phyloP scores from a whole-genome alignment of 2,888 invertebrate species.

The Tricholauxania praeusta region DNA sequence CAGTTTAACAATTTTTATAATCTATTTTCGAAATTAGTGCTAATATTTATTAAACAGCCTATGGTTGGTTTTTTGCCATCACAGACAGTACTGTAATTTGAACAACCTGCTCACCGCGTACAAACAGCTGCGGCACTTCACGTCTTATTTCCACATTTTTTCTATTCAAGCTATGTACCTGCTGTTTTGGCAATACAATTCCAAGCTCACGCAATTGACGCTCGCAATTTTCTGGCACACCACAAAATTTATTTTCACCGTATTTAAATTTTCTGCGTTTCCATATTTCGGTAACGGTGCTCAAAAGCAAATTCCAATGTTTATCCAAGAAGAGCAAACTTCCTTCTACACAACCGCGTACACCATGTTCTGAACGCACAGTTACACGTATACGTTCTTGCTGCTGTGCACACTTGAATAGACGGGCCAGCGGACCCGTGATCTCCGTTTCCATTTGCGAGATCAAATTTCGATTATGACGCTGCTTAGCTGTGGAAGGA shows the following conservation, averaged over 20 bases:
- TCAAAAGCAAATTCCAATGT: conserved; percentile 91
- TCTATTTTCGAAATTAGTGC: too few species aligned
- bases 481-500: conserved; percentile 37
- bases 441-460: conserved; percentile 68
- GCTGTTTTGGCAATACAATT: conserved; percentile 71
- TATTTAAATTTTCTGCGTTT: conserved; percentile 70
- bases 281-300: conserved; percentile 87
- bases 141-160: conserved; percentile 78
- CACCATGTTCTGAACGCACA: conserved; percentile 77
- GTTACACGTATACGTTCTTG: conserved; percentile 64
- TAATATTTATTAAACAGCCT: too few species aligned
- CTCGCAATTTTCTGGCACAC: conserved; percentile 64
- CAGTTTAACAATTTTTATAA: too few species aligned
- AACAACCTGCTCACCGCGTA: conserved; percentile 84
- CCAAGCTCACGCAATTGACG: conserved; percentile 68
- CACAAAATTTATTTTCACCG: conserved; percentile 57
- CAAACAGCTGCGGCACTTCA: conserved; percentile 76
- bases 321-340: conserved; percentile 90
- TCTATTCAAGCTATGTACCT: conserved; percentile 72
- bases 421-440: conserved; percentile 74
- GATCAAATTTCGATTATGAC: conserved; percentile 67
- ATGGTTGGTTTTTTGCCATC: too few species aligned
- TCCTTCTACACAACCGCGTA: conserved; percentile 84
- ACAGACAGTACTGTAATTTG: conserved; percentile 65
- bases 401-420: conserved; percentile 70